Percentiles rank a stretch among this genome's conserved stretches.
phyloP scores from a whole-genome alignment of 2,888 invertebrate species.

The Habrosyne pyritoides region DNA sequence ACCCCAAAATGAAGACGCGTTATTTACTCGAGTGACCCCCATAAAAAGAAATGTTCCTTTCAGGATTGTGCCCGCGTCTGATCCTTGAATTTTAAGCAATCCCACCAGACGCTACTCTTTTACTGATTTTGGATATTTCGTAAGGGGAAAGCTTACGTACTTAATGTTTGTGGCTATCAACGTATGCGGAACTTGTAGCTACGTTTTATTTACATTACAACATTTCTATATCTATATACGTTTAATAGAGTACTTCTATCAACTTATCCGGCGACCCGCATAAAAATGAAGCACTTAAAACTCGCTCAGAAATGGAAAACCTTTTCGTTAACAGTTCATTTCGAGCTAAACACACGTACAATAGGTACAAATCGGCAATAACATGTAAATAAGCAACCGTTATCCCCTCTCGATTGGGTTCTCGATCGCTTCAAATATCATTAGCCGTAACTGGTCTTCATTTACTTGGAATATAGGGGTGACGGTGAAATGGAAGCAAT shows the following conservation, averaged over 20 bases:
- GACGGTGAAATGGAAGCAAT: not conserved
- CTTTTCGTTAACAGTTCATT: not conserved
- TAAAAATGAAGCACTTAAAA: not conserved
- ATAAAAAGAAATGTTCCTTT: slow-evolving; percentile 64
- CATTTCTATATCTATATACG: too few relatives aligned
- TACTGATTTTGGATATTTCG: slow-evolving; percentile 52
- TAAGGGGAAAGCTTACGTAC: slow-evolving; percentile 30
- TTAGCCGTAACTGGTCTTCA: not conserved
- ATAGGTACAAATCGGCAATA: not conserved
- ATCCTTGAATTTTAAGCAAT: slow-evolving; percentile 70
- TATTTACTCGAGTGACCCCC: slow-evolving; percentile 73
- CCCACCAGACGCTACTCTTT: slow-evolving; percentile 49
- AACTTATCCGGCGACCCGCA: not conserved
- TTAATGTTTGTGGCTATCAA: slow-evolving; percentile 26
- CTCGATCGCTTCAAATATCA: not conserved
- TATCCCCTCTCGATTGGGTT: not conserved
- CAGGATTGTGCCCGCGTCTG: slow-evolving; percentile 56
- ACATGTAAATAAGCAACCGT: slow-evolving; percentile 8
- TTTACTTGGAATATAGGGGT: not conserved
- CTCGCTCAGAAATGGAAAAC: not conserved
- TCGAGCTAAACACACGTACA: not conserved
- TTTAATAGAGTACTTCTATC: not conserved
- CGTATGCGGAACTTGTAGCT: not conserved
- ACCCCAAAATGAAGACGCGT: slow-evolving; percentile 59
- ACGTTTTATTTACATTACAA: too few relatives aligned